Base-by-base conservation (phyloP, 2,888 invertebrate genomes). In the Cantharis rustica region DNA sequence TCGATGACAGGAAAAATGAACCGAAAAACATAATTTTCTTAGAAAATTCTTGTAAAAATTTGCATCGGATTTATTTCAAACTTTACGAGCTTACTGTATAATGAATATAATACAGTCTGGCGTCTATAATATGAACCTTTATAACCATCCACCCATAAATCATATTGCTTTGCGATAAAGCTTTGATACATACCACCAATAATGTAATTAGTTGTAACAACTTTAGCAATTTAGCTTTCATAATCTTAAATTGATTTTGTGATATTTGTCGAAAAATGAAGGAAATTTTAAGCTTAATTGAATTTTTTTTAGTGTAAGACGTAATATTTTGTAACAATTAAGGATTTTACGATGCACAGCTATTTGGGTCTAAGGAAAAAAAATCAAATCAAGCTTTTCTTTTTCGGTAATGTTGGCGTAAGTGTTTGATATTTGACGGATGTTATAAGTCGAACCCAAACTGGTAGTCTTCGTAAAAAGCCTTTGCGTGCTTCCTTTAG, bases 371-470 rank as follows among this genome's bases (percentile, higher is more conserved):
- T 4, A n/a, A n/a, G 9, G n/a, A n/a, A 47, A 27, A 9, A 47
- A n/a, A 47, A 47, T n/a, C 47, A 75, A 72, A 73, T 72, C 73
- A 73, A 73, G 73, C 70, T 76, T 76, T 72, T 27, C 61, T 69
- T 73, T 27, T 72, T 23, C 68, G 61, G 69, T 73, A 73, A 73
- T 73, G 62, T 62, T 68, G 17, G 17, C 10, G 68, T 72, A 69
- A 73, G 68, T 68, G 27, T 69, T 73, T 27, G 73, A 31, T 20
- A 69, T 68, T 73, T 73, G 68, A 73, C 73, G 73, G 68, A 73
- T 73, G 73, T 73, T 73, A 73, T 73, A 73, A 73, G 69, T 62
- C 20, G 26, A 66, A 47, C 68, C 61, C 72, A 61, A 73, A 68
- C 62, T 62, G 69, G 68, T 23, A n/a, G 17, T 31, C 26, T 64